Base-by-base conservation (phyloP, 1,140 invertebrate genomes). In the Eulimnadia texana region DNA sequence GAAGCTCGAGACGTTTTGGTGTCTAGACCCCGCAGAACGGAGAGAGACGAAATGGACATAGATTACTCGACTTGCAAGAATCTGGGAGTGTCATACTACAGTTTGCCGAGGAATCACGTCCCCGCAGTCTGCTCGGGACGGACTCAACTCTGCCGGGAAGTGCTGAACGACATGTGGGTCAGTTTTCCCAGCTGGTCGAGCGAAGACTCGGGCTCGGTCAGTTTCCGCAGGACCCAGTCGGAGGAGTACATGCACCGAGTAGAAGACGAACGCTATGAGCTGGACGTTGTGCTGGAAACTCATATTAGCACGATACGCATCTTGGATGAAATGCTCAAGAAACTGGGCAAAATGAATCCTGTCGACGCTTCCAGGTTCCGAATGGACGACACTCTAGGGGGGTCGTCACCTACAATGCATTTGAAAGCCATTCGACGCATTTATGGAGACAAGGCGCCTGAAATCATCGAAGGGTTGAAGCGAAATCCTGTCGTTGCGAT, bases 171-270 rank as follows among this genome's bases (percentile, higher is more conserved):
- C 70, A 93, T 90, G 6, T 98, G 93, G 93, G 94, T 98, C 0
- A 98, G 93, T 0, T 97, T 98, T 71, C 95, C 95, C 0, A 93
- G 93, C 0, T 99, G 94, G 94, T 96, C 93, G 3, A 42, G 33
- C 33, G 95, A 99, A 72, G 95, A 98, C 69, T 95, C 93, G 9
- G 94, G 93, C 0, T 98, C 96, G 76, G 93, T 97, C 1, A 95
- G 90, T 50, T 95, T 91, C 0, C 80, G 93, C 20, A 98, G 98
- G 79, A 98, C 93, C 0, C 90, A 93, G 69, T 98, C 89, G 68
- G 95, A 98, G 72, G 96, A 98, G 72, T 93, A 90, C 67, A 97
- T 98, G 66, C 98, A 97, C 73, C 81, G 91, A 56, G 97, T 91
- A 74, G 93, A 97, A 73, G 93, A 97, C 74, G 93, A 97, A 72